Evolutionary conservation across 2,888 invertebrate species (phyloP).

Genomic region (Aleiodes alternator): DNA sequence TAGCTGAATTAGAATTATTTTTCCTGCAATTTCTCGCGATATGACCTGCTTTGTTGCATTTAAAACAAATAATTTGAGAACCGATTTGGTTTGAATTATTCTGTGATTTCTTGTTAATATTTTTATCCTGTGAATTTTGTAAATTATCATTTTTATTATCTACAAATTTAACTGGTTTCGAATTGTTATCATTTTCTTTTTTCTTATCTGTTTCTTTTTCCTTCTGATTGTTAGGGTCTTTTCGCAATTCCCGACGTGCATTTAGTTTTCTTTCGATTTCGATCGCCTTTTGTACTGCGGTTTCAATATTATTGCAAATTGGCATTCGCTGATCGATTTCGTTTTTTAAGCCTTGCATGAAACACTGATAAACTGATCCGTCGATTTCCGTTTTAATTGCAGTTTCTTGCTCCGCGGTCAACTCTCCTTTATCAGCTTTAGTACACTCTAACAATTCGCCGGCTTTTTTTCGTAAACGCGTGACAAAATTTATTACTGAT

Average conservation of each 20-base stretch:
- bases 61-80: neutral
- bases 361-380: conserved; percentile 20
- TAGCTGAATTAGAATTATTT: neutral
- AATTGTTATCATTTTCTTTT: neutral
- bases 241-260: neutral
- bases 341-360: too few relatives aligned
- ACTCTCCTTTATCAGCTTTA: too few relatives aligned
- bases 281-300: conserved; percentile 22
- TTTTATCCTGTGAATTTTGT: too few relatives aligned
- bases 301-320: neutral
- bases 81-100: neutral
- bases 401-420: neutral
- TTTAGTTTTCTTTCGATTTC: conserved; percentile 16
- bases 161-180: conserved; percentile 27
- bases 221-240: conserved; percentile 1
- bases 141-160: neutral
- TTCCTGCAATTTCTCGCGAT: neutral
- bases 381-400: conserved; percentile 20
- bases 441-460: neutral
- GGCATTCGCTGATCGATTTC: conserved; percentile 41
- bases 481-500: conserved; percentile 5
- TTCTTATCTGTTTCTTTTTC: neutral
- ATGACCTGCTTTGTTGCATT: conserved; percentile 7
- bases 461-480: conserved; percentile 8
- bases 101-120: neutral